These are phyloP conservation scores for Lepidocyrtinus sp. DNA, from an alignment of 2,888 invertebrate species.

Conservation along the genomic window DNA sequence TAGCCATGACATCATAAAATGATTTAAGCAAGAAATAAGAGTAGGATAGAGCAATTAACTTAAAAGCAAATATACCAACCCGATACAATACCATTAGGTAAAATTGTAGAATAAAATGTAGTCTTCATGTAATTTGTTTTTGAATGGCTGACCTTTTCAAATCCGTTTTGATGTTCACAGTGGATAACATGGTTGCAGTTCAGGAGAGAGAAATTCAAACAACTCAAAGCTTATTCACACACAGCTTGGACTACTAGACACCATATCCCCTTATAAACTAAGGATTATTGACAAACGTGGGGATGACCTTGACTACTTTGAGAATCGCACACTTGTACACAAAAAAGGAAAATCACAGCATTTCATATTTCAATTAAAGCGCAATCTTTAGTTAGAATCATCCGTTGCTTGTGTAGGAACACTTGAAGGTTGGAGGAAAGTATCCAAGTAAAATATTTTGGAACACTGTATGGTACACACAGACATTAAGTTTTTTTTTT, in stretches of 20 bases:
- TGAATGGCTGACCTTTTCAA: conserved; percentile 52
- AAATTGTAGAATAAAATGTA: neutral
- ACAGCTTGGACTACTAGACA: neutral
- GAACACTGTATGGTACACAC: neutral
- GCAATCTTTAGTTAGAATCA: neutral
- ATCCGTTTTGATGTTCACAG: conserved; percentile 61
- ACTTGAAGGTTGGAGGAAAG: neutral
- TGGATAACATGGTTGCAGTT: conserved; percentile 45
- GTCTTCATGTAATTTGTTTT: neutral
- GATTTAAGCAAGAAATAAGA: too few relatives aligned
- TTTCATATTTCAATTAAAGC: neutral
- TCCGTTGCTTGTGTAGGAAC: neutral
- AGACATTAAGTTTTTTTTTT: too few relatives aligned
- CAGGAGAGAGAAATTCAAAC: neutral
- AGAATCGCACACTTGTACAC: conserved; percentile 3
- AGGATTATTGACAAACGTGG: neutral
- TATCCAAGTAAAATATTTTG: too few relatives aligned
- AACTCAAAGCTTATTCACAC: conserved; percentile 13
- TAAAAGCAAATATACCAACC: too few relatives aligned
- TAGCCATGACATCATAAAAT: too few relatives aligned
- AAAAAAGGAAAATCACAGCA: conserved; percentile 18
- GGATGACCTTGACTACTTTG: too few relatives aligned
- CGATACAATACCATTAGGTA: too few relatives aligned
- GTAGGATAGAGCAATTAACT: too few relatives aligned
- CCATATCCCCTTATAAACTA: too few relatives aligned